Evolutionary conservation across 2,797 vertebrate species (phyloP).

Genomic region (Sebastes alutus): DNA sequence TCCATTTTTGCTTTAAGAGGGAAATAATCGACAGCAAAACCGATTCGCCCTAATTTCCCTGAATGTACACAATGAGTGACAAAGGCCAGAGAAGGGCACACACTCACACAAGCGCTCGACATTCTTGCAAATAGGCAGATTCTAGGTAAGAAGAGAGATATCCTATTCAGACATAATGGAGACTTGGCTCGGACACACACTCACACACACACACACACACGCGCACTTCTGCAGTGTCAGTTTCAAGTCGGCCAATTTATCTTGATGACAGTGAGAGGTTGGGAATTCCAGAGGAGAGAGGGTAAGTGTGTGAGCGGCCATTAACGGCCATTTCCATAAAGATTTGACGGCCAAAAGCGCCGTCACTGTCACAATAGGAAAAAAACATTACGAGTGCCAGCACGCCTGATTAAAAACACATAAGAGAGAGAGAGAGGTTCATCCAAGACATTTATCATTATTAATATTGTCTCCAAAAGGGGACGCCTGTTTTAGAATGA

Average conservation of each 20-base stretch:
- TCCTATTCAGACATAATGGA: conserved; percentile 61
- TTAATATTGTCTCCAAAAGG: not conserved
- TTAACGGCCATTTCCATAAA: conserved; percentile 39
- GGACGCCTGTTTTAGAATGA: not conserved
- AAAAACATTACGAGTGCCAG: not conserved
- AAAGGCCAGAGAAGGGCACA: conserved; percentile 7
- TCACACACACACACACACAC: not conserved
- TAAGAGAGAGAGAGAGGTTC: not conserved
- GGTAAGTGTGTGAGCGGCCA: conserved; percentile 34
- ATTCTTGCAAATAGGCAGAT: conserved; percentile 49
- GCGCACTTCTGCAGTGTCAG: conserved; percentile 55
- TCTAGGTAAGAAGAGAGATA: conserved; percentile 54
- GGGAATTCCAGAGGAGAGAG: conserved; percentile 53
- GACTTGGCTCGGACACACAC: conserved; percentile 20
- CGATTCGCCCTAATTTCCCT: conserved; percentile 5
- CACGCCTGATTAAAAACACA: not conserved
- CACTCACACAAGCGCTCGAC: not conserved
- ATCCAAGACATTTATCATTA: not conserved
- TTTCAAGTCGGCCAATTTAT: conserved; percentile 62
- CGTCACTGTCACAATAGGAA: not conserved
- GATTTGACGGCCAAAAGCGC: conserved; percentile 15
- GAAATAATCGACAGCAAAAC: conserved; percentile 21
- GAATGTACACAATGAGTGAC: conserved; percentile 11
- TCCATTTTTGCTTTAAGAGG: not conserved
- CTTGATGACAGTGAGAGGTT: conserved; percentile 58